Evolutionary conservation across 2,113 vertebrate species (phyloP), one percentile per base, ranked within the genome.

Genomic region (Pseudopodoces humilis): DNA sequence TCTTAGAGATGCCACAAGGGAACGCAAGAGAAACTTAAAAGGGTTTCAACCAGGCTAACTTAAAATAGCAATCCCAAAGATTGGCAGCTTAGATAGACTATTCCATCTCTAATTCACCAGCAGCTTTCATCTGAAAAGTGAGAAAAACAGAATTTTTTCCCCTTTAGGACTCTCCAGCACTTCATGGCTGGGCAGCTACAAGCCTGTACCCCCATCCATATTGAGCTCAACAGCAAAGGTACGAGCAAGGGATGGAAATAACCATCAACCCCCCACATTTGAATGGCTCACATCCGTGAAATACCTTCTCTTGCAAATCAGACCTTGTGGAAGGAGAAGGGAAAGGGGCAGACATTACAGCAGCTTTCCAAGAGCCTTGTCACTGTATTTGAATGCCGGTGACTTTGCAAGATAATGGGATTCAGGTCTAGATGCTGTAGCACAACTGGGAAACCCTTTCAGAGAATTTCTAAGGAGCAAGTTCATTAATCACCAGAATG

Each of bases 1-100:
- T 81, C 46, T 85, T 30, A 88, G 39, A 80, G 43, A 53, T 39
- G 55, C 63, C 92, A 81, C 82, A 63, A 55, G 88, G 88, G 90
- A 95, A 72, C 1, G 1, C 13, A 58, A 70, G 33, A 65, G 80
- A 92, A 88, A 81, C 21, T 88, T 93, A 55, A 83, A 96, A 93
- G 82, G 67, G 7, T 83, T 94, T 95, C 55, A 94, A 80, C 80
- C n/a, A 65, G 46, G 4, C 31, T 88, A 70, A 46, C 75, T 90
- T 88, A 70, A 94, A 86, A 88, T 53, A 94, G 46, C 80, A 83
- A 11, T 86, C 67, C 50, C 68, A 47, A 70, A 83, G 86, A 94
- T 3, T 70, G 72, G 86, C 83, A 94, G 50, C 19, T 92, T 67
- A 65, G 35, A 53, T 35, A 64, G 23, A 71, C 46, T 55, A 12